These are phyloP conservation scores for Stegophylla sp. DNA, from an alignment of 2,888 invertebrate species.

Conservation along the genomic window DNA sequence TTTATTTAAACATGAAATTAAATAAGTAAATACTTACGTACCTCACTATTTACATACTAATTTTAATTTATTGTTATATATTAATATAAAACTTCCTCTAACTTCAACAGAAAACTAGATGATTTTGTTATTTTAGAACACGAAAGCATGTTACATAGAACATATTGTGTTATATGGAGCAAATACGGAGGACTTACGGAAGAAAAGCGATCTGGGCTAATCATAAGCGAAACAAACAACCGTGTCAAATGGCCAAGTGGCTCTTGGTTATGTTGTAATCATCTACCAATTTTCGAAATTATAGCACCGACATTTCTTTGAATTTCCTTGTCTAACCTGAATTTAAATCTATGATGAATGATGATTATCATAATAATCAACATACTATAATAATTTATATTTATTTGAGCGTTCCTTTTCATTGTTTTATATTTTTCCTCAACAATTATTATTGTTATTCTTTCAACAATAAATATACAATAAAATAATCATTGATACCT, in stretches of 20 bases:
- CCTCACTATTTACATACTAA: too few species aligned
- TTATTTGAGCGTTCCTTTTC: neutral
- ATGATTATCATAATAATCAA: conserved; percentile 23
- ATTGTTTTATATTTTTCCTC: neutral
- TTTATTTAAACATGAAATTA: too few species aligned
- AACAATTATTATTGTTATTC: neutral
- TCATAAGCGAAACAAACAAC: conserved; percentile 54
- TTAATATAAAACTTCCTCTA: neutral
- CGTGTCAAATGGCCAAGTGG: conserved; percentile 52
- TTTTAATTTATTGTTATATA: neutral
- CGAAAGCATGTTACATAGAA: neutral
- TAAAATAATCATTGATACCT: neutral
- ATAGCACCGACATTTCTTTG: conserved; percentile 37
- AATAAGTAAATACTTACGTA: too few species aligned
- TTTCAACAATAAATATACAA: neutral
- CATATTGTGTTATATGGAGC: conserved; percentile 52
- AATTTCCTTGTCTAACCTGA: conserved; percentile 43
- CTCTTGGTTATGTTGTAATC: conserved; percentile 51
- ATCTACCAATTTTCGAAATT: conserved; percentile 50
- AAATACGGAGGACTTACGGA: conserved; percentile 53
- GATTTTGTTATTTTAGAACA: neutral
- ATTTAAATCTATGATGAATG: conserved; percentile 21
- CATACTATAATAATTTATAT: neutral
- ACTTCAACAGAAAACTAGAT: neutral
- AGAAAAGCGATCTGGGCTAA: conserved; percentile 58